These are phyloP conservation scores for Tapirus terrestris DNA, from an alignment of 2,113 vertebrate genomes.

Conservation along the genomic window DNA sequence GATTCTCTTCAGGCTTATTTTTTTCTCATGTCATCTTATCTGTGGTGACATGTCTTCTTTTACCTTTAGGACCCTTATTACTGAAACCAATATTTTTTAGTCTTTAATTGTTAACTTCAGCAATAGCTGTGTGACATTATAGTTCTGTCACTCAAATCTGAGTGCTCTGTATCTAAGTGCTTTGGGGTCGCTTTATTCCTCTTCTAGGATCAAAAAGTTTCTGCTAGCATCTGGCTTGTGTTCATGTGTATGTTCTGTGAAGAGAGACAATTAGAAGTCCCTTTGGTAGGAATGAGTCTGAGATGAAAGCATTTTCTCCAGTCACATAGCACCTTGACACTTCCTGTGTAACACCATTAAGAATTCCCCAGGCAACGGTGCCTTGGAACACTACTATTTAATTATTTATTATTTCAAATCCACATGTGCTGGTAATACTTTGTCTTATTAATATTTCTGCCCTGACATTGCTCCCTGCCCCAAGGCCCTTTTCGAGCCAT, in stretches of 20 bases:
- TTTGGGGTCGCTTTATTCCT: neutral
- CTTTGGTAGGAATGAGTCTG: neutral
- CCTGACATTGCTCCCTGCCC: neutral
- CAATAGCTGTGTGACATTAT: neutral
- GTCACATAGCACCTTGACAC: neutral
- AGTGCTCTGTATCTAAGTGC: neutral
- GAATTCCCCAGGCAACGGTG: neutral
- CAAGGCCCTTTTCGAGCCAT: neutral
- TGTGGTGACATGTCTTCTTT: neutral
- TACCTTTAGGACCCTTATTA: neutral
- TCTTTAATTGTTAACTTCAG: conserved; percentile 27
- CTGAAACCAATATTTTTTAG: neutral
- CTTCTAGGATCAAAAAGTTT: neutral
- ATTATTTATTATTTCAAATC: conserved; percentile 25
- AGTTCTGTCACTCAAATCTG: neutral
- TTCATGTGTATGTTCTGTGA: neutral
- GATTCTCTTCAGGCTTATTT: neutral
- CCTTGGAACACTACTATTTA: neutral
- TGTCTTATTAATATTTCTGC: neutral
- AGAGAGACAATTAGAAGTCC: neutral
- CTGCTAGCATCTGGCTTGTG: neutral
- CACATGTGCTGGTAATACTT: neutral
- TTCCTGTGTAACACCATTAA: neutral
- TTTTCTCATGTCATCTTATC: neutral
- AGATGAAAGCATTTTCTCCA: conserved; percentile 1